Evolutionary conservation across 2,888 invertebrate genomes (phyloP), one percentile per base, ranked within the genome.

Genomic region (Junonia oenone): DNA sequence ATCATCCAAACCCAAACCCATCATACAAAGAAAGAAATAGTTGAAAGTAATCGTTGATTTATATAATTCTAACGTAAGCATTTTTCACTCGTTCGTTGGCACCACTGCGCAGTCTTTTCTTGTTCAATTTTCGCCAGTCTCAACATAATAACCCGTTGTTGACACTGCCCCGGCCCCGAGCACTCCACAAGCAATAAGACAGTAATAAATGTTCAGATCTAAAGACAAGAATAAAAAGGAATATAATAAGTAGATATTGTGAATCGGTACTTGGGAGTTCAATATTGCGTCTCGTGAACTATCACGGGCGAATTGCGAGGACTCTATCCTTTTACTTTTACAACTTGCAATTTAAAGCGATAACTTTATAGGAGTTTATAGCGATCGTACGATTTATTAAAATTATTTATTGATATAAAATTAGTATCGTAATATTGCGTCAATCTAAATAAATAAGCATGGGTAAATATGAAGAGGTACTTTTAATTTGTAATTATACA

Each of bases 91-190:
- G 26, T 43, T 60, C 57, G 64, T 63, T 68, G 69, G 71, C 73
- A 71, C 68, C 69, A 73, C 71, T 76, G 81, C 78, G 76, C 74
- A 73, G 73, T 75, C 73, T 79, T 81, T 82, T 75, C 77, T 81
- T 81, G 84, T 71, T 85, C 83, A 82, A 83, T 87, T 85, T 86
- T 81, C 76, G 78, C 82, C 72, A 78, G 80, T 79, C 73, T 76
- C 86, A 82, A 88, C 88, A 87, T 89, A 89, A 89, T 88, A 89
- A 88, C 81, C 79, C 78, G 79, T 81, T 83, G 87, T 86, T 85
- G 83, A 83, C 82, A 80, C 66, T 68, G 76, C 74, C 79, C 83
- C 78, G 75, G 79, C 81, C 78, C 72, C 68, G 72, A 82, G 80
- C 84, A 79, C 81, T 86, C 75, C 78, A 79, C 85, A 77, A 83